Conservation (phyloP, 2,797 vertebrate genomes). For the Enteromius radiatus region DNA sequence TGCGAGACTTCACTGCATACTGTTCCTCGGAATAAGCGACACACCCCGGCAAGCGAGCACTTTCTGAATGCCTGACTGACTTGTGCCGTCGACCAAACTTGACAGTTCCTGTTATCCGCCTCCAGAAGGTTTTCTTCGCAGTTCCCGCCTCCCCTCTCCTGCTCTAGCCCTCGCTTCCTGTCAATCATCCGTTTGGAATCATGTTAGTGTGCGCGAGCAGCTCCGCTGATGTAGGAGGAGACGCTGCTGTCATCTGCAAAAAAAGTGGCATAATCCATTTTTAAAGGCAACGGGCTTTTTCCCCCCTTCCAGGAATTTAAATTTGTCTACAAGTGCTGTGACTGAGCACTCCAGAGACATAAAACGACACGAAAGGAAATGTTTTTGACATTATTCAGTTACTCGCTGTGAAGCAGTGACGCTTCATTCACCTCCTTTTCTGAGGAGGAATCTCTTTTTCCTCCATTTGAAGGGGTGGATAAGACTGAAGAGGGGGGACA, state of each 20-base stretch:
- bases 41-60: slow-evolving; percentile 14
- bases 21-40: neutral
- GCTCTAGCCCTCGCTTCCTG: slow-evolving; percentile 39
- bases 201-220: slow-evolving; percentile 48
- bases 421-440: slow-evolving; percentile 33
- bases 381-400: neutral
- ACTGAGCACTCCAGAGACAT: neutral
- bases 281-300: slow-evolving; percentile 24
- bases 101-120: slow-evolving; percentile 51
- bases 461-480: slow-evolving; percentile 38
- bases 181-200: slow-evolving; percentile 52
- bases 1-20: neutral
- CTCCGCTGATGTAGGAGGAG: slow-evolving; percentile 51
- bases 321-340: neutral
- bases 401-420: neutral
- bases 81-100: slow-evolving; percentile 52
- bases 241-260: slow-evolving; percentile 37
- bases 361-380: neutral
- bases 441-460: slow-evolving; percentile 12
- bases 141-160: slow-evolving; percentile 44
- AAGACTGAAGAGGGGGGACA: slow-evolving; percentile 28
- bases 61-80: slow-evolving; percentile 15
- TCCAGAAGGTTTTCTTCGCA: slow-evolving; percentile 19
- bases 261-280: slow-evolving; percentile 45
- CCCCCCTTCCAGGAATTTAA: neutral